These are phyloP conservation scores for Petrocephalus sullivani DNA, from an alignment of 2,797 vertebrate species.

Conservation along the genomic window DNA sequence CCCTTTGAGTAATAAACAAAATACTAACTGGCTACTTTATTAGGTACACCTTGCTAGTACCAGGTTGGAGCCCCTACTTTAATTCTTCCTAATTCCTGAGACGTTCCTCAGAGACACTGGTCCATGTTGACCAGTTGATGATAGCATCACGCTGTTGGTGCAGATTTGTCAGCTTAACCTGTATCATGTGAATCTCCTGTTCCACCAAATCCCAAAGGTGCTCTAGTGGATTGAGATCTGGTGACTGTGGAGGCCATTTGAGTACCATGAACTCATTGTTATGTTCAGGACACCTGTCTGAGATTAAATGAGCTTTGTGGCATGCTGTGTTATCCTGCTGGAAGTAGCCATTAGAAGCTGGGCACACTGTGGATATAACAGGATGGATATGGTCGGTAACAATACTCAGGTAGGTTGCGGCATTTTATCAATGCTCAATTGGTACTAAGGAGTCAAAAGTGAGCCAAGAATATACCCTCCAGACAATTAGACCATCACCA, in stretches of 20 bases:
- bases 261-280: not conserved
- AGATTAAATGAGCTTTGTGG: not conserved
- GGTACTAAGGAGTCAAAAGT: too few relatives aligned
- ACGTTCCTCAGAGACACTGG: not conserved
- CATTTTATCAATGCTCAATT: too few relatives aligned
- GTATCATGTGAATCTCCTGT: not conserved
- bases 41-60: not conserved
- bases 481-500: too few relatives aligned
- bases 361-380: too few relatives aligned
- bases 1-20: not conserved
- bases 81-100: not conserved
- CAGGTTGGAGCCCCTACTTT: not conserved
- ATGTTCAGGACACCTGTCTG: not conserved
- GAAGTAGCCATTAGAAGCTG: too few relatives aligned
- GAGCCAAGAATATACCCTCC: too few relatives aligned
- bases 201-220: not conserved
- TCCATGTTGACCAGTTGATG: not conserved
- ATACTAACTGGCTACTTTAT: not conserved
- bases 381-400: too few relatives aligned
- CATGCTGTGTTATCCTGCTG: too few relatives aligned
- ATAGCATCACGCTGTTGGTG: not conserved
- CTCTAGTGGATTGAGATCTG: not conserved
- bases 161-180: not conserved
- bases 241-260: not conserved
- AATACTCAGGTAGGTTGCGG: too few relatives aligned